Conservation (phyloP, 2,888 invertebrate genomes). For the Pollenia griseotomentosa region DNA sequence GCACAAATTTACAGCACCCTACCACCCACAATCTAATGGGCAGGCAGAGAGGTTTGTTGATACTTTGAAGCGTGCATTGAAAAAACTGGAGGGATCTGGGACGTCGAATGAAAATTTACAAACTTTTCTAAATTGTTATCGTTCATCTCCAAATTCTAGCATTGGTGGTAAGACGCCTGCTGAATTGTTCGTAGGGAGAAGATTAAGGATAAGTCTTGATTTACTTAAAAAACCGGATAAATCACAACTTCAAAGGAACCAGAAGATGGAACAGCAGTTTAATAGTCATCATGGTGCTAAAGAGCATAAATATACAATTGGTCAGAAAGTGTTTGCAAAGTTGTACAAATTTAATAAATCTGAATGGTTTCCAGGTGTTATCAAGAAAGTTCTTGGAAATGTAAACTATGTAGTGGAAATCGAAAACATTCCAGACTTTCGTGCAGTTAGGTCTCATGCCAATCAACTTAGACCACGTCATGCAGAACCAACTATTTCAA, state of each 20-base stretch:
- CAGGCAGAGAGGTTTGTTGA: no score
- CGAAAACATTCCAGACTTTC: conserved; percentile 24
- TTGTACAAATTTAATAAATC: no score
- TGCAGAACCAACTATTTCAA: neutral
- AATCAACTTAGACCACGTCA: neutral
- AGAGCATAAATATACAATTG: neutral
- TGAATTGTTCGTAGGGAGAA: neutral
- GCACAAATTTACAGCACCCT: no score
- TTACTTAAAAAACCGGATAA: neutral
- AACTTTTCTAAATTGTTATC: conserved; percentile 24
- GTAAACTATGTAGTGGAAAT: conserved; percentile 35
- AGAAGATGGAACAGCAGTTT: no score
- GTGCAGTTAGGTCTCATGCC: conserved; percentile 35
- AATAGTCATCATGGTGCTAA: conserved; percentile 3
- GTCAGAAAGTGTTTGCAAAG: no score
- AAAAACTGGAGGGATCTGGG: no score
- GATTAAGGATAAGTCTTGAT: no score
- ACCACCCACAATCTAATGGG: no score
- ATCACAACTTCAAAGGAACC: neutral
- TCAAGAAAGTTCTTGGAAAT: conserved; percentile 3
- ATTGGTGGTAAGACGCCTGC: conserved; percentile 20
- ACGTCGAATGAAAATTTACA: neutral
- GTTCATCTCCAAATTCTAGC: conserved; percentile 17
- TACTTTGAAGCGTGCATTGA: no score
- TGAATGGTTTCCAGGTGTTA: no score